Percentiles rank a stretch among this genome's conserved stretches.
Evolutionary conservation across 35 echinoderm and acorn worm species (phyloP).

Genomic region (Heliocidaris erythrogramma): DNA sequence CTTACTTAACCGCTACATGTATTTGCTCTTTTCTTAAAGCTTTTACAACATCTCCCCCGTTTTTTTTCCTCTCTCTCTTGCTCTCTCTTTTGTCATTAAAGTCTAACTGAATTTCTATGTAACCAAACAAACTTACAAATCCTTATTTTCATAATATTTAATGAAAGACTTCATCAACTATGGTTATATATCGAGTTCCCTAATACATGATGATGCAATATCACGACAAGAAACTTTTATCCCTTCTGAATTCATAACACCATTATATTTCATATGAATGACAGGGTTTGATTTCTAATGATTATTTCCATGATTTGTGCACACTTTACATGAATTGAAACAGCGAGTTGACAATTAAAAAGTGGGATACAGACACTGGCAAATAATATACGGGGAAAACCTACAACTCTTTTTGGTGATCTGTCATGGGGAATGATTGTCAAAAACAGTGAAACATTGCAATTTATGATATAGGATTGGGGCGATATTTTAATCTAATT

Average conservation of each 20-base stretch:
- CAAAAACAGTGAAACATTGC: neutral
- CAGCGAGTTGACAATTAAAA: neutral
- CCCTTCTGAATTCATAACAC: neutral
- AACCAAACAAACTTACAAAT: neutral
- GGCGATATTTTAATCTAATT: too few relatives aligned
- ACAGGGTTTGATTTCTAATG: neutral
- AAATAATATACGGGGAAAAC: neutral
- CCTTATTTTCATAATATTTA: neutral
- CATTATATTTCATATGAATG: neutral
- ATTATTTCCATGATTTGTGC: neutral
- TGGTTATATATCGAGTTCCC: neutral
- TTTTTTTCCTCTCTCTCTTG: neutral
- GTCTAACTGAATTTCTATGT: neutral
- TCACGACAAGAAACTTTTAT: neutral
- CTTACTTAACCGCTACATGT: neutral
- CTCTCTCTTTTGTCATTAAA: neutral
- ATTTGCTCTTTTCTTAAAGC: neutral
- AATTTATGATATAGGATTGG: neutral
- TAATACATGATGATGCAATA: neutral
- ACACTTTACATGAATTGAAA: neutral
- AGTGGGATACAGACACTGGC: neutral
- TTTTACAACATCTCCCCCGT: neutral
- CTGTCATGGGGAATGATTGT: neutral
- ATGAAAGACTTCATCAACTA: neutral
- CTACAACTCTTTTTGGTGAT: neutral